A percentile compares a stretch with the other conserved stretches of the same genome.
Evolutionary conservation across 2,113 vertebrate genomes (phyloP).

Genomic region (Tachysurus fulvidraco): DNA sequence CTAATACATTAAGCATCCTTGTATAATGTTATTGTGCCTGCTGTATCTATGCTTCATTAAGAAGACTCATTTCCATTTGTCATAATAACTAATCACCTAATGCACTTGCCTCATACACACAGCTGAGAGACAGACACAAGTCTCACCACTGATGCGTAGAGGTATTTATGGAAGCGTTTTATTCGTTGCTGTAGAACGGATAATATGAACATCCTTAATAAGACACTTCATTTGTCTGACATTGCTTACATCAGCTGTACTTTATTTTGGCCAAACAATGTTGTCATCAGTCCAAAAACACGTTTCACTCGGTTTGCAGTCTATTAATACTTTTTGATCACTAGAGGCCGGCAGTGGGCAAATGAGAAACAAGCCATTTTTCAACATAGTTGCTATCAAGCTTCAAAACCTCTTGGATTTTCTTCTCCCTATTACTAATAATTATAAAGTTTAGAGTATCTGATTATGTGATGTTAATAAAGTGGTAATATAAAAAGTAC

Average conservation of each 20-base stretch:
- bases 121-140: neutral
- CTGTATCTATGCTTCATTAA: conserved; percentile 22
- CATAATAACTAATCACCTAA: conserved; percentile 19
- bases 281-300: neutral
- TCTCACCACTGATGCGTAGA: neutral
- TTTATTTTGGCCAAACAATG: neutral
- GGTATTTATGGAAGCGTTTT: neutral
- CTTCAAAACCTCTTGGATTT: neutral
- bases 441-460: neutral
- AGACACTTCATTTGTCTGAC: neutral
- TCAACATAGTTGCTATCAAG: neutral
- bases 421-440: neutral
- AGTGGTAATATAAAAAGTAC: neutral
- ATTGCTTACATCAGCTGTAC: neutral
- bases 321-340: neutral
- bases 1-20: neutral
- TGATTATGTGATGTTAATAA: neutral
- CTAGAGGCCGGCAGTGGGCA: neutral
- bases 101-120: neutral
- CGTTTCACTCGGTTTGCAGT: neutral
- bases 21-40: conserved; percentile 13
- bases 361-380: neutral
- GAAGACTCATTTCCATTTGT: neutral
- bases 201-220: neutral
- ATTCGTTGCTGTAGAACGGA: neutral